Evolutionary conservation across 2,797 vertebrate species (phyloP).

Genomic region (Hypotaenidia okinawae): DNA sequence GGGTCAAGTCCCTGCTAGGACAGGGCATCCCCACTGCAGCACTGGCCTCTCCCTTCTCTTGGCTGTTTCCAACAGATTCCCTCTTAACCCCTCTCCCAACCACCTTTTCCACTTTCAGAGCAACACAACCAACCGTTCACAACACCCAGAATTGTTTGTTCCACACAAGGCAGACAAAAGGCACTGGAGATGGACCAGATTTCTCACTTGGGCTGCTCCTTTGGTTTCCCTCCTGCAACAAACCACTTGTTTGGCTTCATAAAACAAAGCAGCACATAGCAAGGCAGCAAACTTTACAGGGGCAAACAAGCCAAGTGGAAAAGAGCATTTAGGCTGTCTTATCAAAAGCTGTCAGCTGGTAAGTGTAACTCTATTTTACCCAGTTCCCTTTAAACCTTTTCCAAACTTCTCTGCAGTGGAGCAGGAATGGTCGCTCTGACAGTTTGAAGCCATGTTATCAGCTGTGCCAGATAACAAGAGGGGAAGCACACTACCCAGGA

Average conservation of each 20-base stretch:
- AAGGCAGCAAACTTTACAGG: not conserved
- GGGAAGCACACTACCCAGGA: not conserved
- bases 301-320: not conserved
- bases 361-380: not conserved
- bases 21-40: not conserved
- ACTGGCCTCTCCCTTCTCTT: fast-evolving
- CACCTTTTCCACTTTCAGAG: not conserved
- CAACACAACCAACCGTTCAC: fast-evolving
- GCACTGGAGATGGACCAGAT: fast-evolving
- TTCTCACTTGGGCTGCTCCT: not conserved
- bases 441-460: not conserved
- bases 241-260: not conserved
- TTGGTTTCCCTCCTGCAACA: not conserved
- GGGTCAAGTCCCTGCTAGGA: not conserved
- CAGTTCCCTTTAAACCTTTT: not conserved
- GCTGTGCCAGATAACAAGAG: not conserved
- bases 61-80: not conserved
- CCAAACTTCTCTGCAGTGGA: fast-evolving
- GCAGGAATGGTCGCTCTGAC: fast-evolving
- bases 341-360: constrained; percentile 42
- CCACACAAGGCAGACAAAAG: not conserved
- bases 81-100: not conserved
- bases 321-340: not conserved
- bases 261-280: not conserved
- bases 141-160: not conserved